Base-by-base conservation (phyloP, 2,113 vertebrate species). In the Helogale parvula region DNA sequence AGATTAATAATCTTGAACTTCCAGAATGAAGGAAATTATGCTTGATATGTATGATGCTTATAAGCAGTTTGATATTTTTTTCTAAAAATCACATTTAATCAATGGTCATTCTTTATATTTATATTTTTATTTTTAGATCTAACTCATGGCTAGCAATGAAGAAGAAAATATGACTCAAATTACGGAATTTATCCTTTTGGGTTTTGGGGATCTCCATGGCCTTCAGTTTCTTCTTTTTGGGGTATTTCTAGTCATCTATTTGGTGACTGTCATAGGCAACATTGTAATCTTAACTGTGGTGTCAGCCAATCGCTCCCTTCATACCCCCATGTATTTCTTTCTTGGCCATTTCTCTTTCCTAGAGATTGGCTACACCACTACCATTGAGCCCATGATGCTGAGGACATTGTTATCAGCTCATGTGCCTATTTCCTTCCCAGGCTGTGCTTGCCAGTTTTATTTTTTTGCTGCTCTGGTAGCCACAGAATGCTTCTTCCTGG, bases 131-230 rank as follows among this genome's bases (percentile, higher is more conserved):
- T 95, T 97, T 97, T 77, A 98, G 87, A 85, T 94, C 2, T 50
- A 81, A 93, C 27, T 50, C 10, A 97, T 96, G 77, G 35, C 47
- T 91, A 88, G 5, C 35, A 69, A 7, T 83, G 50, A 96, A 88
- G 74, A 97, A 71, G 81, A 92, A 97, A 98, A 97, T 89, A 60
- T 74, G 41, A 98, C 80, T 66, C 71, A 68, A 57, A 94, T 96
- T 88, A 95, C 97, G 69, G 93, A 96, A 97, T 94, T 95, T 72
- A 69, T 96, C 74, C 85, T 97, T 92, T 94, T 97, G 68, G 91
- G 85, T 86, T 98, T 98, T 57, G 80, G 90, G 14, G 38, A 97
- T 86, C 88, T 98, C 31, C 72, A 93, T 47, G 93, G 63, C 5
- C 19, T 97, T 92, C 54, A 54, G 4, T 95, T 93, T 96, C 50